phyloP scores from a whole-genome alignment of 2,113 vertebrate genomes.

The Phainopepla nitens region DNA sequence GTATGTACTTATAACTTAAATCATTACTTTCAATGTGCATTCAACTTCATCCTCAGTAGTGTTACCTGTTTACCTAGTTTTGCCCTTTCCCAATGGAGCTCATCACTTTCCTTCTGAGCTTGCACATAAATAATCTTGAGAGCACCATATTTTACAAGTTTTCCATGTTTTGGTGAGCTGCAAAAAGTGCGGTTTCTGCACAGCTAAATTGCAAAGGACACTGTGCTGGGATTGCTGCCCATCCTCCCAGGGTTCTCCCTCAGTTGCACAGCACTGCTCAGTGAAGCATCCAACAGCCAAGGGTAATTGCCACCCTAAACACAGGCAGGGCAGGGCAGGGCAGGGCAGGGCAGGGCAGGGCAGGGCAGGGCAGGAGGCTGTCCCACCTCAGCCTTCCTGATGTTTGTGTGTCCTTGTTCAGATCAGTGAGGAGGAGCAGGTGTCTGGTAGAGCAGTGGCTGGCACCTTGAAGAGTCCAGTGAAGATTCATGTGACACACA shows the following conservation, averaged over 20 bases:
- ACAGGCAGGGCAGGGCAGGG: accelerated
- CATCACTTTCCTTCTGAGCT: neutral
- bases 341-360: accelerated
- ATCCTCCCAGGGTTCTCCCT: neutral
- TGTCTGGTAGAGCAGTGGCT: neutral
- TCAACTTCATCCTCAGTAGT: neutral
- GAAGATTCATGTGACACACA: neutral
- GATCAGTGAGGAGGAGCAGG: neutral
- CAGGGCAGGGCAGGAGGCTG: neutral
- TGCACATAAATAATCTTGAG: neutral
- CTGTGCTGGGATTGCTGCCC: neutral
- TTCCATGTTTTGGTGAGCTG: neutral
- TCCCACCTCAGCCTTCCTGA: neutral
- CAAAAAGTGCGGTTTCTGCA: neutral
- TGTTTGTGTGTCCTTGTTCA: neutral
- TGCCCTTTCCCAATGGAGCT: neutral
- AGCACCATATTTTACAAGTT: neutral
- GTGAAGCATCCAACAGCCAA: neutral
- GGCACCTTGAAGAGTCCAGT: neutral
- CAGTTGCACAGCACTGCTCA: too few species aligned
- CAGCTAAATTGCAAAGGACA: neutral
- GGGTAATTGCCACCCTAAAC: neutral
- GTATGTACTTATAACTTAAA: slow-evolving; percentile 37
- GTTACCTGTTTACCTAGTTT: neutral
- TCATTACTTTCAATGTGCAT: neutral